Conservation (phyloP, 2,797 vertebrate genomes). For the Crax fasciolata region DNA sequence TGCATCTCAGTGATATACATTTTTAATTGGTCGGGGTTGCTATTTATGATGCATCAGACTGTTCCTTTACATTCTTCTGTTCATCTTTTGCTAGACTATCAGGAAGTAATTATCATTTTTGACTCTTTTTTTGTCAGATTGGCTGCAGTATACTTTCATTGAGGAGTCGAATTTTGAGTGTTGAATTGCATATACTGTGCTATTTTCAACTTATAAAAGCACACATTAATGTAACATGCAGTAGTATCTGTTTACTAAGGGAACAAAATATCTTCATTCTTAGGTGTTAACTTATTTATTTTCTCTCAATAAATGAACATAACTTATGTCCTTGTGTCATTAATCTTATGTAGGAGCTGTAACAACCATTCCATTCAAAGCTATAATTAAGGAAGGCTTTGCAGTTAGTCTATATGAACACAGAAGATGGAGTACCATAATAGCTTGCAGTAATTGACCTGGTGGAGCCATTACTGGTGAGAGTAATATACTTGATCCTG, state of each 20-base stretch:
- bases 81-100: not conserved
- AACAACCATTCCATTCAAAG: not conserved
- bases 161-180: not conserved
- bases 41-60: not conserved
- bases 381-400: slow-evolving; percentile 17
- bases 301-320: not conserved
- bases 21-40: slow-evolving; percentile 41
- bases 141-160: not conserved
- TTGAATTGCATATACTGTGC: not conserved
- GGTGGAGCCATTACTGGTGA: slow-evolving; percentile 7
- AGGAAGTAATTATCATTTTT: not conserved
- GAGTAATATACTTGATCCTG: slow-evolving; percentile 46
- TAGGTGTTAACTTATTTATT: not conserved
- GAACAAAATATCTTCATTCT: not conserved
- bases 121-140: not conserved
- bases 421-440: slow-evolving; percentile 3
- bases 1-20: not conserved
- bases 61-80: slow-evolving; percentile 6
- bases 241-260: not conserved
- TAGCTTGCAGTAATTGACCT: slow-evolving; percentile 34
- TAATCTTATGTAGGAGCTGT: not conserved
- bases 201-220: not conserved
- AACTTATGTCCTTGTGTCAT: not conserved
- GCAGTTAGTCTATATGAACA: not conserved
- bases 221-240: not conserved